Percentiles rank a stretch among this genome's conserved stretches.
Conservation (phyloP, 2,888 invertebrate genomes). For the Acanthosepion lycidas region DNA sequence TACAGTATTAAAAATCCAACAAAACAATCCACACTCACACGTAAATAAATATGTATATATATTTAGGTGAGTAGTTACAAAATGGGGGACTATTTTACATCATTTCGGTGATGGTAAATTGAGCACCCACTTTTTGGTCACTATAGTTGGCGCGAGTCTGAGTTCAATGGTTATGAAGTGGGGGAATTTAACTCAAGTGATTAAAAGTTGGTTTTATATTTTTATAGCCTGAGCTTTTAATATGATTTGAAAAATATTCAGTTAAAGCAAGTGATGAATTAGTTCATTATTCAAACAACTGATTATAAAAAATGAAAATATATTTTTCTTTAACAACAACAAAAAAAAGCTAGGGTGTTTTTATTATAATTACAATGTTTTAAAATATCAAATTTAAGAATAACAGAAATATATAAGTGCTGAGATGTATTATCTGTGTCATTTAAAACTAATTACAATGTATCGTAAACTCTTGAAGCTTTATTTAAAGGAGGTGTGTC, state of each 20-base stretch:
- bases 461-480: background rate
- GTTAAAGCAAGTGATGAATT: background rate
- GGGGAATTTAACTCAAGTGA: background rate
- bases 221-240: background rate
- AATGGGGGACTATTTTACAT: background rate
- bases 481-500: constrained; percentile 33
- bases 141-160: constrained; percentile 6
- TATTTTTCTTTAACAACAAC: background rate
- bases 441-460: background rate
- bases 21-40: background rate
- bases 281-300: background rate
- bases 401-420: background rate
- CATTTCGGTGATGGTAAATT: background rate
- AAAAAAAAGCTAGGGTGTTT: background rate
- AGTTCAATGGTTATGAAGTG: background rate
- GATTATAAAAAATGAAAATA: background rate
- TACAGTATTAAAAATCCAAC: background rate
- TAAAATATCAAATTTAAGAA: background rate
- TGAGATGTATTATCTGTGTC: background rate
- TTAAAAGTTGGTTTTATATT: background rate
- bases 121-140: background rate
- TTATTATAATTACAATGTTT: background rate
- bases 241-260: background rate
- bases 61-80: background rate
- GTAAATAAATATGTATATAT: background rate